phyloP scores from a whole-genome alignment of 2,888 invertebrate genomes.

The Zaprionus obscuricornis region DNA sequence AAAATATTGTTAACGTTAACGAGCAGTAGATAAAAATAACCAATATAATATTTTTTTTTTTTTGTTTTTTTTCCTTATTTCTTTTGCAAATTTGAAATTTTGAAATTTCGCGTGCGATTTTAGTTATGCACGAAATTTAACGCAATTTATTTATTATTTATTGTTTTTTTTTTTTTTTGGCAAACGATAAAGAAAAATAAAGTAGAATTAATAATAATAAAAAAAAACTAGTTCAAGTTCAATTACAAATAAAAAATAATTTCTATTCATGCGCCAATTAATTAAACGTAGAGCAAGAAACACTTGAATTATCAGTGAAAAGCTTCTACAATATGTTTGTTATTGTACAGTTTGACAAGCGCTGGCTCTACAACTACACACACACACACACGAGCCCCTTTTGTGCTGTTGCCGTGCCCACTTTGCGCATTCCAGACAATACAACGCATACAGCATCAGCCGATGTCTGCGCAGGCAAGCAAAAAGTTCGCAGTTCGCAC shows the following conservation, averaged over 20 bases:
- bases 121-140: constrained; percentile 59
- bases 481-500: constrained; percentile 10
- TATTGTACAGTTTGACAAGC: constrained; percentile 24
- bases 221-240: constrained; percentile 32
- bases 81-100: constrained; percentile 35
- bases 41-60: constrained; percentile 24
- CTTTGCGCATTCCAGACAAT: constrained; percentile 6
- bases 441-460: constrained; percentile 44
- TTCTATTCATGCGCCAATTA: no score
- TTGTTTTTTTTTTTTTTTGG: constrained; percentile 7
- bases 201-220: neutral
- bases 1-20: constrained; percentile 26
- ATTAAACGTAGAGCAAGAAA: no score
- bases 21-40: constrained; percentile 16
- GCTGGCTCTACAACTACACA: constrained; percentile 25
- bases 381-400: constrained; percentile 1
- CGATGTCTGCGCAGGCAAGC: constrained; percentile 40
- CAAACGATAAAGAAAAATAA: neutral
- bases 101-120: constrained; percentile 63
- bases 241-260: no score
- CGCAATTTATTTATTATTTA: no score
- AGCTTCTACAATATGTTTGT: constrained; percentile 3
- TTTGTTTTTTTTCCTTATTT: no score
- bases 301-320: constrained; percentile 6
- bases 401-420: constrained; percentile 23